Base-by-base conservation (phyloP, 2,888 invertebrate genomes). In the Tineola bisselliella region DNA sequence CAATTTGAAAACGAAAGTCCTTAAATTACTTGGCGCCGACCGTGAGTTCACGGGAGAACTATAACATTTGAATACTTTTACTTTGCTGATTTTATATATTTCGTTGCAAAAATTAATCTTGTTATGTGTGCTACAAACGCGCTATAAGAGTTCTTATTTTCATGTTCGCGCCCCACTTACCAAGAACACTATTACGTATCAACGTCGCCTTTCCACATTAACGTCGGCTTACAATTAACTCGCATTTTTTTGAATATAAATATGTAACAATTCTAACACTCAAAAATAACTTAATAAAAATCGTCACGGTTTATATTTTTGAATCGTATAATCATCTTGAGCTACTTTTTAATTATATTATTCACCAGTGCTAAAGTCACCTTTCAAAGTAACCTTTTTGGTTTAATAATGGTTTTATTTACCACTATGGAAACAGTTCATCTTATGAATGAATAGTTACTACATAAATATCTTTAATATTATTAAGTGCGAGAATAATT, bases 121-220 rank as follows among this genome's bases (percentile, higher is more conserved):
- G 48, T 48, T 48, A 48, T 13, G 15, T 48, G 43, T 43, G 43
- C 8, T 43, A 48, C 48, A 48, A 48, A 48, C 48, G 12, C 17
- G 17, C 58, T 33, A 33, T 58, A 58, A 33, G 33, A 33, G 58
- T 33, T 33, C 58, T 31, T 17, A 33, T 58, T 58, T 58, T 58
- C 58, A 25, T 58, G 58, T 33, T 56, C 56, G 31, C 33, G 62
- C 54, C 59, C 62, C 30, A 62, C 62, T 62, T 62, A 54, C 60
- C 33, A 56, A 52, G 62, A 62, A 48, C 59, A 59, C 25, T 17
- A 58, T 58, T 58, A 33, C 58, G 58, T 58, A 58, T 13, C 15
- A 6, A 19, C 8, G 48, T 13, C 15, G 48, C 15, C 48, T 54
- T 54, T 54, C 54, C 54, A 54, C 54, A 54, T 54, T 54, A 4